These are phyloP conservation scores for Platycnemis pennipes DNA, from an alignment of 2,888 invertebrate genomes.

Conservation along the genomic window DNA sequence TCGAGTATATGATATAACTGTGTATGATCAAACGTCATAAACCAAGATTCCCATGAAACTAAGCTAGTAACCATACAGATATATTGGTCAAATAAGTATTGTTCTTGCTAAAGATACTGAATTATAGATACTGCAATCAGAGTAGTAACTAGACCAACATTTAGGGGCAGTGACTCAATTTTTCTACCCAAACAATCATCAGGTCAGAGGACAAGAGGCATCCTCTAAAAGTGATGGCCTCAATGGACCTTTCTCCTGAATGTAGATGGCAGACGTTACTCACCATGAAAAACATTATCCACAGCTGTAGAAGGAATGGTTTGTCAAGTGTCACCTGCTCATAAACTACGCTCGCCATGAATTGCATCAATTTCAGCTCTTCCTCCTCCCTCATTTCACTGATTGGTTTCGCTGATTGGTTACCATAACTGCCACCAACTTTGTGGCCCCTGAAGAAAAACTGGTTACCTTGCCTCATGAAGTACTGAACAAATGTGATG, in stretches of 20 bases:
- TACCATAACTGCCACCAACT: constrained; percentile 71
- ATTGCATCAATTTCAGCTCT: constrained; percentile 81
- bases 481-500: constrained; percentile 86
- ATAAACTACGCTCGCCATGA: constrained; percentile 86
- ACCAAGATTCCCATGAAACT: too few relatives aligned
- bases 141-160: too few relatives aligned
- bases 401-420: constrained; percentile 69
- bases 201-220: constrained; percentile 69
- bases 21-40: too few relatives aligned
- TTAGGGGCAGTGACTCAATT: too few relatives aligned
- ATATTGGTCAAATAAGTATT: too few relatives aligned
- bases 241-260: background rate
- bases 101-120: too few relatives aligned
- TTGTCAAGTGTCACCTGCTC: constrained; percentile 92
- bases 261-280: constrained; percentile 72
- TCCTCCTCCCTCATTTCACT: constrained; percentile 73
- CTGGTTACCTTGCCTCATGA: constrained; percentile 78
- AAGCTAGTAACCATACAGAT: too few relatives aligned
- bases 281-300: constrained; percentile 86
- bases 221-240: constrained; percentile 68
- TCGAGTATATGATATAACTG: too few relatives aligned
- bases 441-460: constrained; percentile 72
- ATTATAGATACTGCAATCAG: too few relatives aligned
- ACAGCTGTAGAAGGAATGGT: constrained; percentile 87
- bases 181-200: constrained; percentile 45